Evolutionary conservation across 2,888 invertebrate species (phyloP), one percentile per base, ranked within the genome.

Genomic region (Thysanoteuthis rhombus): DNA sequence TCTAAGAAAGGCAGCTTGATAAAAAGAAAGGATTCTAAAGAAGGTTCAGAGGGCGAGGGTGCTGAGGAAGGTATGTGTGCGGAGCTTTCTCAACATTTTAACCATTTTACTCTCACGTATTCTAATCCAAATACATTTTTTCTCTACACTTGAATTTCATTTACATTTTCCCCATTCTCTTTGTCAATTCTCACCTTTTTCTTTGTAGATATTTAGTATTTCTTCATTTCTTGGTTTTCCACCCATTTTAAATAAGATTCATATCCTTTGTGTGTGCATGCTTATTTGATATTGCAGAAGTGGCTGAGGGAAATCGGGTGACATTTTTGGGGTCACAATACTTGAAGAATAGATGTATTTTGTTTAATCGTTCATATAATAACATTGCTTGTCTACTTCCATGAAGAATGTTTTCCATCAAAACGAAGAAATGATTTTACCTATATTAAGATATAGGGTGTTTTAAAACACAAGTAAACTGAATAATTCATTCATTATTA

Each of bases 1-100:
- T 95, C 95, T 93, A 96, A 95, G 95, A 96, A 95, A 93, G 96
- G 95, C 92, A 96, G 96, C 94, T 95, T 96, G 91, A 95, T 95
- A 89, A 96, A 95, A 94, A 95, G 95, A 93, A 96, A 95, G 93
- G 95, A 95, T 94, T 96, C 96, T 92, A 96, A 95, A 92, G 95
- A 95, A 36, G 95, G 95, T 25, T 95, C 95, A 92, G 94, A 95
- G 92, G 95, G 95, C 91, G 95, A 94, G 38, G 95, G 94, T 91
- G 94, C 94, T 38, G 89, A 94, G 75, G 95, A 94, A 93, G 75
- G 95, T 95, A 93, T 94, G 95, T 94, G 36, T 75, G 3, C n/a
- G 36, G 19, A 36, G 16, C 8, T 75, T 75, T 75, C 75, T n/a
- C 3, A n/a, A n/a, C 10, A 36, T n/a, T 75, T 75, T 36, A 16